phyloP scores from a whole-genome alignment of 2,888 invertebrate genomes.

The Argynnis bischoffii region DNA sequence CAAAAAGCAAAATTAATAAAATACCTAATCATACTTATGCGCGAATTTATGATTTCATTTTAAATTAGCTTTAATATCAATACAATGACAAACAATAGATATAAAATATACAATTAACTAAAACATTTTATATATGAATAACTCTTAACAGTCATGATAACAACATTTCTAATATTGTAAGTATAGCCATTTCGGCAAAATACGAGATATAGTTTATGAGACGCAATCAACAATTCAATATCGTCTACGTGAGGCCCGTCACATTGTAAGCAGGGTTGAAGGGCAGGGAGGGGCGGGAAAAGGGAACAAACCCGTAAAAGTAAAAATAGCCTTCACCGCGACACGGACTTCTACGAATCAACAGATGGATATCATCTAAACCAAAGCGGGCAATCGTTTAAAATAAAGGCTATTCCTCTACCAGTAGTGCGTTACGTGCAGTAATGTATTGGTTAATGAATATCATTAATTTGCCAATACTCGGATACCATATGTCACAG shows the following conservation, averaged over 20 bases:
- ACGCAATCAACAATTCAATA: slow-evolving; percentile 37
- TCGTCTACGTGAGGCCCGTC: slow-evolving; percentile 41
- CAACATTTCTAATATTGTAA: background rate
- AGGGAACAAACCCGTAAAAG: slow-evolving; percentile 76
- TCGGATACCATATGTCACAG: slow-evolving; percentile 70
- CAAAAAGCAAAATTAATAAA: slow-evolving; percentile 10
- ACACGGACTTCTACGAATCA: slow-evolving; percentile 46
- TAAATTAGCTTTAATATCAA: too few species aligned
- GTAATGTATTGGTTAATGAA: slow-evolving; percentile 21
- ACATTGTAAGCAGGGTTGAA: slow-evolving; percentile 44
- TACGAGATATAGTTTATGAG: slow-evolving; percentile 29
- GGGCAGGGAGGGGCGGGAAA: slow-evolving; percentile 50
- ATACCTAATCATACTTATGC: background rate
- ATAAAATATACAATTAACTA: background rate
- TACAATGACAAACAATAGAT: too few species aligned
- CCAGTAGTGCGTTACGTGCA: background rate
- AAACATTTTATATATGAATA: too few species aligned
- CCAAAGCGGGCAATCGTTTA: slow-evolving; percentile 12
- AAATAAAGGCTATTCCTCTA: slow-evolving; percentile 1
- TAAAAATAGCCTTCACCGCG: slow-evolving; percentile 70
- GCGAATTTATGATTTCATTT: too few species aligned
- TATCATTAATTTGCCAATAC: slow-evolving; percentile 38
- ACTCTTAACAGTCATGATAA: background rate
- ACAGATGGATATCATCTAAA: slow-evolving; percentile 34
- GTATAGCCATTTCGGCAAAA: background rate